Evolutionary conservation across 2,888 invertebrate species (phyloP).

Genomic region (Chymomyza procnemis): DNA sequence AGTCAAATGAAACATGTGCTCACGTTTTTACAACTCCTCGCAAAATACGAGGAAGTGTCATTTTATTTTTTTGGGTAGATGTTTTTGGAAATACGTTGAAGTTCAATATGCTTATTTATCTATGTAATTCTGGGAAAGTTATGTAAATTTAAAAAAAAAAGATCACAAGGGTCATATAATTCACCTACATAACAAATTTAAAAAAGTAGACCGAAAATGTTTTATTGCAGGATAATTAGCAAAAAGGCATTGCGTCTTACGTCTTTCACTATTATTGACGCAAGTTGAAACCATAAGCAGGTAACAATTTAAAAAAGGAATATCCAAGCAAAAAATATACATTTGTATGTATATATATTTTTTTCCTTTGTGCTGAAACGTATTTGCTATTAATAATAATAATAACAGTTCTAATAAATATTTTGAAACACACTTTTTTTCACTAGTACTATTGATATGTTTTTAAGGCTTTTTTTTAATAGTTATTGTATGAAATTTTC

Average conservation of each 20-base stretch:
- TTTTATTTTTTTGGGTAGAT: background rate
- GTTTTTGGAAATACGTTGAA: background rate
- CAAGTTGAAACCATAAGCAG: background rate
- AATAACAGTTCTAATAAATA: too few species aligned
- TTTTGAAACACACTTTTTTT: too few species aligned
- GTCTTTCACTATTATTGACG: conserved; percentile 7
- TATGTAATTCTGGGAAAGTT: background rate
- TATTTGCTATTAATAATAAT: too few species aligned
- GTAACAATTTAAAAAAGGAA: background rate
- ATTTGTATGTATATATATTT: too few species aligned
- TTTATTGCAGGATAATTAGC: conserved; percentile 7
- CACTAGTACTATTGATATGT: too few species aligned
- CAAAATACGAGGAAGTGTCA: background rate
- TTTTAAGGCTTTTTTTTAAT: too few species aligned
- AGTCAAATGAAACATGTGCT: too few species aligned
- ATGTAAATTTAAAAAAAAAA: background rate
- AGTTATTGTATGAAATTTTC: too few species aligned
- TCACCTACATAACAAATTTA: background rate
- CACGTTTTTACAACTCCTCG: background rate
- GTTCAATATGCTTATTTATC: background rate
- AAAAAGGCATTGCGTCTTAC: conserved; percentile 24
- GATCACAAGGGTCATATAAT: conserved; percentile 7
- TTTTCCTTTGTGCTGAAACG: background rate
- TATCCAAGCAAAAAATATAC: background rate
- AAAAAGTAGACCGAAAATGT: conserved; percentile 3